A percentile compares a stretch with the other conserved stretches of the same genome.
Evolutionary conservation across 2,113 vertebrate genomes (phyloP).

Genomic region (Cyphomyrus discorhynchus): DNA sequence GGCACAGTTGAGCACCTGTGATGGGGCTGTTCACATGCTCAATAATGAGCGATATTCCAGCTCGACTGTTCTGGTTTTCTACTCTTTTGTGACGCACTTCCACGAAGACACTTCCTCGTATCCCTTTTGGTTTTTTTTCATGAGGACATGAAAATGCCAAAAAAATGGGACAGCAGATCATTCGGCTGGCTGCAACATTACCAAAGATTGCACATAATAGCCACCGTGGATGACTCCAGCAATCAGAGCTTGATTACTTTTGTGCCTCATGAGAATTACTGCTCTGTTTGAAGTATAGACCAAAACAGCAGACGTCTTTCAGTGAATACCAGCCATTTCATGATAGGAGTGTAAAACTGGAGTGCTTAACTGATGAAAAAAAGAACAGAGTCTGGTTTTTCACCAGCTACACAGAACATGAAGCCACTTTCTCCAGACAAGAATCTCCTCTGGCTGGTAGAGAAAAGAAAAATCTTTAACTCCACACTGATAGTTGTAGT

Average conservation of each 20-base stretch:
- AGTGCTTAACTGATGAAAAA: slow-evolving; percentile 25
- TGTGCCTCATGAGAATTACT: slow-evolving; percentile 35
- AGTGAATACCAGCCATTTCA: slow-evolving; percentile 33
- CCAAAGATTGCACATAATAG: slow-evolving; percentile 44
- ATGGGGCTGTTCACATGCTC: background rate
- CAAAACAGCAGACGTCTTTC: slow-evolving; percentile 27
- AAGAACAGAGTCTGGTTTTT: background rate
- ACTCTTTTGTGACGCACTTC: background rate
- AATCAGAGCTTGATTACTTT: slow-evolving; percentile 43
- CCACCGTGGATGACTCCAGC: slow-evolving; percentile 30
- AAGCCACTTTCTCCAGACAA: slow-evolving; percentile 10
- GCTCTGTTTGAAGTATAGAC: slow-evolving; percentile 43
- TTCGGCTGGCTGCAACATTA: slow-evolving; percentile 42
- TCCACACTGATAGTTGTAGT: background rate
- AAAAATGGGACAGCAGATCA: slow-evolving; percentile 29
- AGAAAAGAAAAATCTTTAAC: background rate
- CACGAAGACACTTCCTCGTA: background rate
- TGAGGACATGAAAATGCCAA: slow-evolving; percentile 8
- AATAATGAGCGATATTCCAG: background rate
- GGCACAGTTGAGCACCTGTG: background rate
- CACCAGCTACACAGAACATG: background rate
- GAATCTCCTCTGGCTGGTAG: slow-evolving; percentile 3
- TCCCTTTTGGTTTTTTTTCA: background rate
- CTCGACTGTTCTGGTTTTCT: background rate
- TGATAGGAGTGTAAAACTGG: slow-evolving; percentile 33